Conservation (phyloP, 2,888 invertebrate species). For the Dynastes tityus region DNA sequence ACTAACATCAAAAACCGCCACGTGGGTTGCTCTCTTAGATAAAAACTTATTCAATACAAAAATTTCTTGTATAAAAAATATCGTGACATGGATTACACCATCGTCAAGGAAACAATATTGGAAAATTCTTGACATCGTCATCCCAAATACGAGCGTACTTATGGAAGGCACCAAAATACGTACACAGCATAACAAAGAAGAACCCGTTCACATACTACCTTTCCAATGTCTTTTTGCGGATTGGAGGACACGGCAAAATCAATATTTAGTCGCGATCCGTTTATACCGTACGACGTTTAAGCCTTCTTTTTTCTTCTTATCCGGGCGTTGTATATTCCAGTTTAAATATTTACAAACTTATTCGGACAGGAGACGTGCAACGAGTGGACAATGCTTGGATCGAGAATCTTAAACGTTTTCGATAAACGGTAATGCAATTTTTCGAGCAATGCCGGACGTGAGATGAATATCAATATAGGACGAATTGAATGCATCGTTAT, state of each 20-base stretch:
- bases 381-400: slow-evolving; percentile 30
- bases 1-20: too few relatives aligned
- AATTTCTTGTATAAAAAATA: not conserved
- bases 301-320: not conserved
- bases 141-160: not conserved
- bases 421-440: slow-evolving; percentile 37
- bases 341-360: slow-evolving; percentile 38
- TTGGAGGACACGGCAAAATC: slow-evolving; percentile 31
- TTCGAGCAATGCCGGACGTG: slow-evolving; percentile 2
- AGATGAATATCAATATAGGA: slow-evolving; percentile 21
- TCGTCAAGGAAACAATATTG: slow-evolving; percentile 2
- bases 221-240: slow-evolving; percentile 14
- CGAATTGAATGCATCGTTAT: slow-evolving; percentile 26
- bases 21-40: not conserved
- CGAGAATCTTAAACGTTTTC: slow-evolving; percentile 25
- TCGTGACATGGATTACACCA: not conserved
- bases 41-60: not conserved
- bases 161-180: slow-evolving; percentile 1
- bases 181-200: not conserved
- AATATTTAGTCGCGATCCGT: slow-evolving; percentile 13
- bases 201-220: slow-evolving; percentile 2
- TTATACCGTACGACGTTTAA: slow-evolving; percentile 17
- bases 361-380: slow-evolving; percentile 19
- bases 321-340: slow-evolving; percentile 6
- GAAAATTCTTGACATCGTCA: not conserved